Conservation (phyloP, 2,113 vertebrate genomes). For the Planiliza haematocheilus region DNA sequence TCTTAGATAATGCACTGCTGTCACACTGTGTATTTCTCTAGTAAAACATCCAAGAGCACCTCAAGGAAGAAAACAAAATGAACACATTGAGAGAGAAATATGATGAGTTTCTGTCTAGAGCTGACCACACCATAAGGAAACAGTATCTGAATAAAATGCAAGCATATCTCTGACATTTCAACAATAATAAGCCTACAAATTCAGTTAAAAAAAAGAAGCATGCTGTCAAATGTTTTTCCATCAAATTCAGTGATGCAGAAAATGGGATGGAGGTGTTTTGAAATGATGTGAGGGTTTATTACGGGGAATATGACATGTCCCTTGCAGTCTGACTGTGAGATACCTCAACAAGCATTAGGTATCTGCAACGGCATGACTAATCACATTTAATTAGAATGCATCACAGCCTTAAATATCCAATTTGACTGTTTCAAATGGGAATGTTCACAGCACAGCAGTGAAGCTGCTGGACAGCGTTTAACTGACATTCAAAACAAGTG, state of each 20-base stretch:
- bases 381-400: slow-evolving; percentile 60
- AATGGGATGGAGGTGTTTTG: slow-evolving; percentile 57
- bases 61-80: background rate
- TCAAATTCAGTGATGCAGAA: slow-evolving; percentile 65
- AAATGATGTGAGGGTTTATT: slow-evolving; percentile 51
- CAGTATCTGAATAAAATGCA: background rate
- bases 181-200: slow-evolving; percentile 6
- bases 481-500: background rate
- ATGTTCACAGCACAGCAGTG: background rate
- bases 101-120: background rate
- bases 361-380: slow-evolving; percentile 40
- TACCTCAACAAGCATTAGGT: slow-evolving; percentile 29
- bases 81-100: background rate
- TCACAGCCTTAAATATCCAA: slow-evolving; percentile 37
- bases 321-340: slow-evolving; percentile 34
- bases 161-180: slow-evolving; percentile 3
- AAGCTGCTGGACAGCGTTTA: background rate
- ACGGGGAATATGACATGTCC: slow-evolving; percentile 28
- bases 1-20: slow-evolving; percentile 17
- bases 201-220: slow-evolving; percentile 57
- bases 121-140: slow-evolving; percentile 2
- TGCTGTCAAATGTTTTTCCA: slow-evolving; percentile 51
- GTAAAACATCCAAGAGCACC: slow-evolving; percentile 13
- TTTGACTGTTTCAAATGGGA: slow-evolving; percentile 26
- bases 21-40: slow-evolving; percentile 1